Conservation (phyloP, 2,888 invertebrate genomes). For the Rhingia campestris region DNA sequence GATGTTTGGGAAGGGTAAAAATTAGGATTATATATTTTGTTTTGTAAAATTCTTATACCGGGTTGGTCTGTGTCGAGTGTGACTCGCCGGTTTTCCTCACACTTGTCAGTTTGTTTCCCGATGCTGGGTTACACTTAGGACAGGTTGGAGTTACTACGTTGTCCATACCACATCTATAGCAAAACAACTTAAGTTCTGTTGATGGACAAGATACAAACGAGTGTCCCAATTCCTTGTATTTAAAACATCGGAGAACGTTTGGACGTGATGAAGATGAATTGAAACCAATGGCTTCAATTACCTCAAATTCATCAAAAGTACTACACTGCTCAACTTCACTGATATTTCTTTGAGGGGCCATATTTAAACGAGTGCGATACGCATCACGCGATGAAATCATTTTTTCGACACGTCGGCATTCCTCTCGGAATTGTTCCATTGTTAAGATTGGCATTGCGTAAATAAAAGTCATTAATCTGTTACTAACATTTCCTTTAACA, state of each 20-base stretch:
- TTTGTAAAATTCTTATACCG: background rate
- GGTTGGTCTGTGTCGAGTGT: conserved; percentile 1
- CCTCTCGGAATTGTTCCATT: conserved; percentile 7
- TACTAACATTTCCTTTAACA: conserved; percentile 5
- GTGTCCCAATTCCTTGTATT: conserved; percentile 4
- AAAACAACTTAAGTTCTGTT: conserved; percentile 1
- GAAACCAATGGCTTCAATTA: background rate
- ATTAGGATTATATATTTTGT: background rate
- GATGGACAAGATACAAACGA: conserved; percentile 23
- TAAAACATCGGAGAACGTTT: background rate
- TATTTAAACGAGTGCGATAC: background rate
- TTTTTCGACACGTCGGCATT: background rate
- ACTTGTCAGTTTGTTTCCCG: conserved; percentile 2
- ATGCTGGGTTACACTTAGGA: background rate
- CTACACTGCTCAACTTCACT: background rate
- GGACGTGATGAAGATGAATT: background rate
- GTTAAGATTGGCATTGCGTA: conserved; percentile 5
- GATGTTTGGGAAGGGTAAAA: background rate
- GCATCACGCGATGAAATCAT: background rate
- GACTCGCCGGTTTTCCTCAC: conserved; percentile 1
- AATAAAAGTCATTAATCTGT: background rate
- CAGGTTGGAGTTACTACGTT: background rate
- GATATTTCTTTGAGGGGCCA: background rate
- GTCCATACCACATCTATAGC: conserved; percentile 11
- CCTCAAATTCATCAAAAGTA: background rate